A percentile compares a stretch with the other conserved stretches of the same genome.
phyloP scores from a whole-genome alignment of 1,140 invertebrate species.

The Pogonus chalceus region DNA sequence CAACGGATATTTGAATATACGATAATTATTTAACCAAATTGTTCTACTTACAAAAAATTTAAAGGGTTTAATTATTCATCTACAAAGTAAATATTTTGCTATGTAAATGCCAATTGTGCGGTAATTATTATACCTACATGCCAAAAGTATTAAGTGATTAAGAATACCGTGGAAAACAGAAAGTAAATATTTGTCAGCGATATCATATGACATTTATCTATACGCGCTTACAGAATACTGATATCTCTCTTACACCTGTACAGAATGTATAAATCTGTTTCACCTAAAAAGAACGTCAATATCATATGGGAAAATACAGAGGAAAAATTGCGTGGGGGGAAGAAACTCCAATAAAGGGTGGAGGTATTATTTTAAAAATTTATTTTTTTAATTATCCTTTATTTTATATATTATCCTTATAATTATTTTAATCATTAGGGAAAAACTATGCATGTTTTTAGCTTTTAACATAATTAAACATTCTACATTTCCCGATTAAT shows the following conservation, averaged over 20 bases:
- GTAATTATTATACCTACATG: neutral
- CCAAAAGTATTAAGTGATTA: neutral
- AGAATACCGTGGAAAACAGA: neutral
- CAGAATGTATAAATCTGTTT: neutral
- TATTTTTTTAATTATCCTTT: too few relatives aligned
- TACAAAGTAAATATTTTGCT: neutral
- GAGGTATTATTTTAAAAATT: too few relatives aligned
- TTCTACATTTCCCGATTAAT: too few relatives aligned
- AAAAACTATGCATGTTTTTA: too few relatives aligned
- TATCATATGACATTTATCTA: neutral
- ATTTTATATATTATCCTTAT: too few relatives aligned
- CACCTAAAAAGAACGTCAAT: neutral
- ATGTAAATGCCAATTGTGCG: neutral
- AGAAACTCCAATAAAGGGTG: too few relatives aligned
- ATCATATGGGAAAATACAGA: neutral
- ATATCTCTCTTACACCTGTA: neutral
- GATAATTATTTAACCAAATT: neutral
- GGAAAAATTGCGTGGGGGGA: neutral
- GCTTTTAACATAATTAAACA: too few relatives aligned
- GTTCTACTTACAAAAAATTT: neutral
- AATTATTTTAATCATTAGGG: too few relatives aligned
- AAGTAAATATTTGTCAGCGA: conserved; percentile 1
- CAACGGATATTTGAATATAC: neutral
- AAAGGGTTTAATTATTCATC: neutral
- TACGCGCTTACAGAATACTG: neutral